Evolutionary conservation across 2,797 vertebrate species (phyloP).

Genomic region (Sebastiscus albofasciatus): DNA sequence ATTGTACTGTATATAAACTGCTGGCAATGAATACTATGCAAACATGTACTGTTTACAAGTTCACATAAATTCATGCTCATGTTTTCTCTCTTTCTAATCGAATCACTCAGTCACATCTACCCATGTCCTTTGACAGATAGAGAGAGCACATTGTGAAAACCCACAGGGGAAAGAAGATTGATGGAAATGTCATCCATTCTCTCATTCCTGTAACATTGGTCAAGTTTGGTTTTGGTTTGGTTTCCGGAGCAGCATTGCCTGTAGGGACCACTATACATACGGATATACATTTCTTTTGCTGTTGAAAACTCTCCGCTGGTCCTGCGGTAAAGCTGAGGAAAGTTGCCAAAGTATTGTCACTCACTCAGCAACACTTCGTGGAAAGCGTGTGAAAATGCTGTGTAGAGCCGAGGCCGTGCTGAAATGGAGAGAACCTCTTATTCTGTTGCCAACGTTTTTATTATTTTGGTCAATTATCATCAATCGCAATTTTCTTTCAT

Average conservation of each 20-base stretch:
- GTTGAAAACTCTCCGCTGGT: not conserved
- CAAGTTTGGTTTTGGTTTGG: slow-evolving; percentile 5
- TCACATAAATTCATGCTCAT: not conserved
- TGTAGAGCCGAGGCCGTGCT: not conserved
- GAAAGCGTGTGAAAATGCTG: not conserved
- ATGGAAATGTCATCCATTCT: not conserved
- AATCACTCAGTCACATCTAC: not conserved
- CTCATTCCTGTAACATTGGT: not conserved
- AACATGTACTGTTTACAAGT: not conserved
- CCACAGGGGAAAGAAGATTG: not conserved
- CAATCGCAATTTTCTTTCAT: not conserved
- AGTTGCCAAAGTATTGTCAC: not conserved
- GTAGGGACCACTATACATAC: not conserved
- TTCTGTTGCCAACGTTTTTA: not conserved
- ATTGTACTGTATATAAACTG: not conserved
- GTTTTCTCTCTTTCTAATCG: not conserved
- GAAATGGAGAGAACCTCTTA: not conserved
- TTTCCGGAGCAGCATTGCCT: not conserved
- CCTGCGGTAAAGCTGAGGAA: not conserved
- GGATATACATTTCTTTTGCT: not conserved
- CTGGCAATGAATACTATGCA: not conserved
- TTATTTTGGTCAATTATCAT: not conserved
- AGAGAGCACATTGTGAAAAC: not conserved
- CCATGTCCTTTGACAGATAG: not conserved
- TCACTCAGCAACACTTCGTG: not conserved